Evolutionary conservation across 2,113 vertebrate species (phyloP), one percentile per base, ranked within the genome.

Genomic region (Hystrix cristata): DNA sequence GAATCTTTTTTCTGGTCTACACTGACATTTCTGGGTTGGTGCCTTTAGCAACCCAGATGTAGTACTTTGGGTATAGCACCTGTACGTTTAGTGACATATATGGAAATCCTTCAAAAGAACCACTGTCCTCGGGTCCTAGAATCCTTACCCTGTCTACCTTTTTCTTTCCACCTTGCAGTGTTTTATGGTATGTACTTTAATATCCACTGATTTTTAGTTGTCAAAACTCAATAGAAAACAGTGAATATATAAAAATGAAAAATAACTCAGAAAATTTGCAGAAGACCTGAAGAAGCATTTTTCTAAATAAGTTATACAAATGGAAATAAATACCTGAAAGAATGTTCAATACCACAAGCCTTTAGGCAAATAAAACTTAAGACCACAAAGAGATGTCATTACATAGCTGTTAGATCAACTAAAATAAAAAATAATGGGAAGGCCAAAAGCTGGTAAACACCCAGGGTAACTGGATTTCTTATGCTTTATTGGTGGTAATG

Each of bases 381-480:
- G 51, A 34, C 13, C 34, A 59, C 3, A 31, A 29, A 34, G 3
- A n/a, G 8, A 43, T 65, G 48, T 1, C 11, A 82, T 34, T 23
- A 53, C 5, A 7, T 10, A 80, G 29, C 60, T 64, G 76, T 27
- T 46, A 90, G 23, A 76, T 67, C 38, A 34, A 34, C 11, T 72
- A 80, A 93, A 86, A 86, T 53, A 89, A 87, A 95, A 67, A 23
- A 74, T 62, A 62, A n/a, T 72, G 31, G 71, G 9, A 43, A 34
- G 65, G 64, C 4, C 31, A 60, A 65, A 74, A 74, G 18, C 71
- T 71, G 21, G 62, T 10, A 91, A 82, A 0, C 0, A 65, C 72
- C 5, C 7, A 82, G 3, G 59, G 19, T 65, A 81, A 53, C 21
- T 78, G 7, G 8, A 55, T 57, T 5, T 90, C n/a, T 72, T 38